Evolutionary conservation across 2,888 invertebrate genomes (phyloP), one percentile per base, ranked within the genome.

Genomic region (Pammene aurita): DNA sequence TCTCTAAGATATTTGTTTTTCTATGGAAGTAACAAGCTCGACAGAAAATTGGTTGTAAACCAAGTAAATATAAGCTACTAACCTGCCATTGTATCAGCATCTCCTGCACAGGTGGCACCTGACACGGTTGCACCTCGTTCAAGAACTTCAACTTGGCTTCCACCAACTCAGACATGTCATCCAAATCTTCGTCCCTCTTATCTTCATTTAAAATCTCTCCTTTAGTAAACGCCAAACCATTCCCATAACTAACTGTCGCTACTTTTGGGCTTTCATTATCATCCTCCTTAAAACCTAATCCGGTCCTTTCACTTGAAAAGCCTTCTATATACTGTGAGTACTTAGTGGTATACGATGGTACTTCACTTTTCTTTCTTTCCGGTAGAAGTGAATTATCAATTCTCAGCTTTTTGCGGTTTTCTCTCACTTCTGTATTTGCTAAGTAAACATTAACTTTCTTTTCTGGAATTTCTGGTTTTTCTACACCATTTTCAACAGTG

Each of bases 1-100:
- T n/a, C n/a, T n/a, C n/a, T n/a, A n/a, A n/a, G n/a, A n/a, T n/a
- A n/a, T n/a, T n/a, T n/a, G n/a, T n/a, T n/a, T n/a, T n/a, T n/a
- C n/a, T n/a, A n/a, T n/a, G n/a, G n/a, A n/a, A n/a, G n/a, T n/a
- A n/a, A n/a, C n/a, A n/a, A 26, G 26, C 4, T 26, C 26, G 26
- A 26, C 26, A 26, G 26, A 26, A 1, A 2, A 26, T 4, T 26
- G 4, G 26, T 26, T 26, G 4, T 26, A 26, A 4, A 26, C 26
- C 26, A 26, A 26, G 2, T 26, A 26, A 26, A 2, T 26, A 26
- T 2, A 26, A 26, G 26, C 26, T 26, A 68, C 79, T 80, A 72
- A 94, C 94, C 93, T 94, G 93, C 85, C 94, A 84, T 77, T 94
- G 94, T 75, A 94, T 91, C 72, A 91, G 79, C 91, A 94, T 92